These are phyloP conservation scores for Pachyramphus minor DNA, from an alignment of 2,113 vertebrate genomes.

Conservation along the genomic window DNA sequence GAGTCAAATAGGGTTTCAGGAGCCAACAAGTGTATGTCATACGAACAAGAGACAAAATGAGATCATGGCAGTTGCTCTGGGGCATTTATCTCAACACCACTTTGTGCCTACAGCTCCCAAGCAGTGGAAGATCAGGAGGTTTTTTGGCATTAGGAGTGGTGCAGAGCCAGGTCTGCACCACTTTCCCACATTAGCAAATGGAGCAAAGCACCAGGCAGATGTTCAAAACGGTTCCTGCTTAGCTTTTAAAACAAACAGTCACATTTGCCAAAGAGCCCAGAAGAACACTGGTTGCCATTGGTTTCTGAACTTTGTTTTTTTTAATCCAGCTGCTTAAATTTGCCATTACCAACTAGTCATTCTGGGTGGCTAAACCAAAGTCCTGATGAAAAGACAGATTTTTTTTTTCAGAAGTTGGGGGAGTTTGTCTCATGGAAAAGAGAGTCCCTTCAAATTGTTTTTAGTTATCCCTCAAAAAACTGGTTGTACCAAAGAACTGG, in stretches of 20 bases:
- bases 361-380: background rate
- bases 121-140: background rate
- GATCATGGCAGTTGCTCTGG: constrained; percentile 21
- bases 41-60: background rate
- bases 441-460: background rate
- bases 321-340: background rate
- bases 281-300: background rate
- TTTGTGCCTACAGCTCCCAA: background rate
- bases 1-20: background rate
- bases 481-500: background rate
- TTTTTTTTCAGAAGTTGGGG: background rate
- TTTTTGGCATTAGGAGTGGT: background rate
- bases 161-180: background rate
- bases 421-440: background rate
- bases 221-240: background rate
- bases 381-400: background rate
- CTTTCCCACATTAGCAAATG: background rate
- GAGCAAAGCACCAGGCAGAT: background rate
- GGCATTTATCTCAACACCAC: constrained; percentile 37
- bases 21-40: constrained; percentile 26
- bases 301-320: background rate
- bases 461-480: background rate
- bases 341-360: background rate
- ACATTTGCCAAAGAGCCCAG: background rate
- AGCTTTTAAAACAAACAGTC: background rate